Base-by-base conservation (phyloP, 2,888 invertebrate species). In the Pegoplata infirma region DNA sequence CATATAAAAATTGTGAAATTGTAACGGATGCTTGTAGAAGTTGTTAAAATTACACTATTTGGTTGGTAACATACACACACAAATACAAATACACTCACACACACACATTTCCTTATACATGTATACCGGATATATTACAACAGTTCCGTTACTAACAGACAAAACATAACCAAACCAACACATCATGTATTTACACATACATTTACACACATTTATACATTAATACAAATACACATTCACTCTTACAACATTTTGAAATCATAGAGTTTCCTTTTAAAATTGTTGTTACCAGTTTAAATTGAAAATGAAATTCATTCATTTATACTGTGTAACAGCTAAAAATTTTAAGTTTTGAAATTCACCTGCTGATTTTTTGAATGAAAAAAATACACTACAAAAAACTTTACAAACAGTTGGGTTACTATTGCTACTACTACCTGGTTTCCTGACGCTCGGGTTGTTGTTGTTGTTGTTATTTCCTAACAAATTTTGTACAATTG, bases 81-180 rank as follows among this genome's bases (percentile, higher is more conserved):
- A 71, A n/a, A 4, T n/a, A 25, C 25, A 25, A 25, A 25, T 12
- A 21, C 51, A 23, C 40, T 40, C 4, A 53, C 23, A 64, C 40
- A 21, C 56, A 51, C 16, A 10, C 40, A 71, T n/a, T n/a, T n/a
- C n/a, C n/a, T n/a, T n/a, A n/a, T 16, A 63, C 32, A 63, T 17
- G 56, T 61, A 55, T 51, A 67, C 49, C 79, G 79, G 79, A 79
- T 75, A 55, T 68, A 75, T 75, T 75, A 75, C 67, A 79, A 72
- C 67, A 79, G 75, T 75, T 79, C 79, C 79, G 71, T 58, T 79
- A 74, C 69, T 36, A 66, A 56, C 67, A 47, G 28, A 46, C 17
- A 46, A n/a, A 19, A 25, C 23, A 47, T n/a, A 61, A 8, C 17
- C 25, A 49, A n/a, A 46, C 1, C 44, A 12, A 58, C 32, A 47